A percentile compares a stretch with the other conserved stretches of the same genome.
phyloP scores from a whole-genome alignment of 30 jellyfish, hydroid and myxozoan genomes.

The Cassiopea xamachana region DNA sequence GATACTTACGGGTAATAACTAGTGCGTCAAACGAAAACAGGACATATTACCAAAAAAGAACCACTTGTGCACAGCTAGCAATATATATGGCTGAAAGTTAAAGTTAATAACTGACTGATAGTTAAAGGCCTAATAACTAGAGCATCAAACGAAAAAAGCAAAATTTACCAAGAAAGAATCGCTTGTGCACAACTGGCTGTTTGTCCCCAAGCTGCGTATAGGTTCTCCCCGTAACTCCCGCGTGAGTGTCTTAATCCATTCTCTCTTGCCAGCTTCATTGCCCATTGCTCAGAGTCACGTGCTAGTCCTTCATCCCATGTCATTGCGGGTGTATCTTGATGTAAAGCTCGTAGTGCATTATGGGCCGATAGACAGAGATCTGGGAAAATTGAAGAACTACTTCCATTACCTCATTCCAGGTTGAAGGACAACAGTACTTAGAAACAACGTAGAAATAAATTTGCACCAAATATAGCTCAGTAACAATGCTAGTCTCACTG shows the following conservation, averaged over 20 bases:
- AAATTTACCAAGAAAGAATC: conserved; percentile 56
- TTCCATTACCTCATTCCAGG: too few species aligned
- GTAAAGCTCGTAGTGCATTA: conserved; percentile 73
- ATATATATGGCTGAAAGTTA: too few species aligned
- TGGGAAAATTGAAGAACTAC: neutral
- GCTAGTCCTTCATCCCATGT: conserved; percentile 77
- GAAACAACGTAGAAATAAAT: too few species aligned
- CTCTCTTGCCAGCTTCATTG: conserved; percentile 62
- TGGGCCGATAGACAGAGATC: conserved; percentile 84
- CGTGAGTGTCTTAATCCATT: conserved; percentile 75
- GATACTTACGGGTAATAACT: too few species aligned
- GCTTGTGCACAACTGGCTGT: conserved; percentile 77
- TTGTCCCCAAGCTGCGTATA: conserved; percentile 65
- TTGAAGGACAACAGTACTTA: too few species aligned
- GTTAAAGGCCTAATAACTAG: too few species aligned
- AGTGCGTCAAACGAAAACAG: too few species aligned
- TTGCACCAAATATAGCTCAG: too few species aligned
- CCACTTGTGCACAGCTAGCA: too few species aligned
- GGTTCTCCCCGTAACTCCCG: conserved; percentile 77
- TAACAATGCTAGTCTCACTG: too few species aligned
- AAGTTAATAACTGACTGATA: too few species aligned
- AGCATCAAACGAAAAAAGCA: neutral
- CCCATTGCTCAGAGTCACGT: conserved; percentile 71
- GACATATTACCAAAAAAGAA: too few species aligned
- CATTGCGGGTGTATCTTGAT: conserved; percentile 59